Conservation (phyloP, 2,888 invertebrate species). For the Alcis repandata region DNA sequence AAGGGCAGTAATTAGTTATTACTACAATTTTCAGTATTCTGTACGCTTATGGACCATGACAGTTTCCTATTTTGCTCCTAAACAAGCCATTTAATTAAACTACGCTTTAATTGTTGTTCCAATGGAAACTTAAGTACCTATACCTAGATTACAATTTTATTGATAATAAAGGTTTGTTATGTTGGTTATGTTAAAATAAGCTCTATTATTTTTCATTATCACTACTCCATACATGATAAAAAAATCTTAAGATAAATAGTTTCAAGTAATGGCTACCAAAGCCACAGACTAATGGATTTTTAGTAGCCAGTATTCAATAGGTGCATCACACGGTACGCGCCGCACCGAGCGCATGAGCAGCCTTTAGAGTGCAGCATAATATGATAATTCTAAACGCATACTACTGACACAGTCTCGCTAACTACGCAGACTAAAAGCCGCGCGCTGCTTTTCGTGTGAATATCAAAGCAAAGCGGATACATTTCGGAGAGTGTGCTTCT, state of each 20-base stretch:
- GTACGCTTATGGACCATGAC: background rate
- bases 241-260: background rate
- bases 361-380: no score
- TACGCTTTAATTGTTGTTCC: conserved; percentile 11
- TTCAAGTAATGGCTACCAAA: background rate
- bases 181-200: background rate
- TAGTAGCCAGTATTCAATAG: no score
- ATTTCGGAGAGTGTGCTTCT: no score
- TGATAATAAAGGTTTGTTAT: conserved; percentile 5
- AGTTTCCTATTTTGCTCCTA: conserved; percentile 7
- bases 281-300: no score
- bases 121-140: conserved; percentile 11
- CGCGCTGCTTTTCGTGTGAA: background rate
- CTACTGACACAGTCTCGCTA: no score
- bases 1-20: no score
- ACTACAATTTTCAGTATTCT: no score
- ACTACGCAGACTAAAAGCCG: no score
- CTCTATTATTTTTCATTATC: background rate
- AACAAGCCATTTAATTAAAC: conserved; percentile 1
- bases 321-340: no score
- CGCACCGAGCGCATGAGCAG: no score
- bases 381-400: no score
- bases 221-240: no score
- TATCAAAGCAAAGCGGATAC: conserved; percentile 16
- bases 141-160: background rate